Base-by-base conservation (phyloP, 2,888 invertebrate species). In the Parnassius apollo region DNA sequence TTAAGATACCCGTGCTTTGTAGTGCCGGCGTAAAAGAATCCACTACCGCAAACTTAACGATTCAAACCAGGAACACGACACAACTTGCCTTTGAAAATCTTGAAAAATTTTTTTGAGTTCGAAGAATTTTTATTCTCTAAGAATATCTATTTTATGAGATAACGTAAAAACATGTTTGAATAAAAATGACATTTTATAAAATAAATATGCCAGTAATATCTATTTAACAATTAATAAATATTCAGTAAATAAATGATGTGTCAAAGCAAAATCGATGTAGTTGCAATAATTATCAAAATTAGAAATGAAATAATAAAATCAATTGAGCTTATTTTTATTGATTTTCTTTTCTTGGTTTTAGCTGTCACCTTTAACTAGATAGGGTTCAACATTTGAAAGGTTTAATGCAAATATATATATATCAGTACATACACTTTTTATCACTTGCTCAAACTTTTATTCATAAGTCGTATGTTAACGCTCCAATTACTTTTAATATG, bases 241-340 rank as follows among this genome's bases (percentile, higher is more conserved):
- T 46, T 46, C n/a, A 46, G 46, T 46, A 46, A 46, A 3, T 46
- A n/a, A 4, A 50, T 13, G 73, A 78, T 80, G 86, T 87, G 88
- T 87, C 88, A 88, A 88, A 88, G 87, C 77, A 75, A 68, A 78
- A 75, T 72, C 72, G 72, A 76, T 72, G 71, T 76, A 79, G 78
- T 82, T 84, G 85, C 83, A 86, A 86, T 85, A 81, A 75, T 70
- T 70, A 70, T 64, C 64, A 70, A 62, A 51, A 55, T 42, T 61
- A 68, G 70, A 65, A 68, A 61, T 65, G 35, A 68, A 66, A 64
- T 61, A 64, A 53, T 65, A 59, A 56, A 61, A 62, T 68, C 60
- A 65, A 60, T 67, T 61, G 60, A 64, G 51, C 58, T 60, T 61
- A 62, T 54, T 62, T 35, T 64, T 66, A 57, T 42, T 60, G 54